phyloP scores from a whole-genome alignment of 1,140 invertebrate species.

The Aphaenogaster rudis region DNA sequence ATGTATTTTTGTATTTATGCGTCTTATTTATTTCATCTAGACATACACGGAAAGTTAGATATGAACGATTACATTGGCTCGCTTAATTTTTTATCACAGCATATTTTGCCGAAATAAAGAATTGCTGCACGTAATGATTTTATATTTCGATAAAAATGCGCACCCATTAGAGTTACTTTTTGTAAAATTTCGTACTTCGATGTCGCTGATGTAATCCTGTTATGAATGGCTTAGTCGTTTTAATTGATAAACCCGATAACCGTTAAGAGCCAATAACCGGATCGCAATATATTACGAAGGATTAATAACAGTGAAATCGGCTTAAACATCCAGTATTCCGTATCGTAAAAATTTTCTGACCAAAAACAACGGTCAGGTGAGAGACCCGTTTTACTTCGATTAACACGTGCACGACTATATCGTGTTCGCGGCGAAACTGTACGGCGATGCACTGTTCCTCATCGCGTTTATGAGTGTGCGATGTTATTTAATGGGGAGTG shows the following conservation, averaged over 20 bases:
- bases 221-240: conserved; percentile 52
- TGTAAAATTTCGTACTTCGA: conserved; percentile 27
- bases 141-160: conserved; percentile 17
- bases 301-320: conserved; percentile 53
- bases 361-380: conserved; percentile 18
- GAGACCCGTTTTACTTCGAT: conserved; percentile 22
- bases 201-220: conserved; percentile 45
- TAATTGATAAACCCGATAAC: conserved; percentile 55
- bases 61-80: neutral
- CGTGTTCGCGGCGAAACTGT: neutral
- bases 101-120: conserved; percentile 7
- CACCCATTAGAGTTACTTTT: neutral
- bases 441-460: neutral
- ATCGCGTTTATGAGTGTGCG: neutral
- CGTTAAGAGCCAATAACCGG: conserved; percentile 50
- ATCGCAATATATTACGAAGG: conserved; percentile 47
- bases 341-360: conserved; percentile 24
- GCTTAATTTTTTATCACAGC: neutral
- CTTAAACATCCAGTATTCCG: conserved; percentile 30
- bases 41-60: neutral
- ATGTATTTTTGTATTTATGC: neutral
- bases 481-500: conserved; percentile 10
- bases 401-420: neutral
- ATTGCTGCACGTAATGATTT: conserved; percentile 1
- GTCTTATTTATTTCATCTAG: neutral